Base-by-base conservation (phyloP, 2,797 vertebrate species). In the Pseudocheirus occidentalis region DNA sequence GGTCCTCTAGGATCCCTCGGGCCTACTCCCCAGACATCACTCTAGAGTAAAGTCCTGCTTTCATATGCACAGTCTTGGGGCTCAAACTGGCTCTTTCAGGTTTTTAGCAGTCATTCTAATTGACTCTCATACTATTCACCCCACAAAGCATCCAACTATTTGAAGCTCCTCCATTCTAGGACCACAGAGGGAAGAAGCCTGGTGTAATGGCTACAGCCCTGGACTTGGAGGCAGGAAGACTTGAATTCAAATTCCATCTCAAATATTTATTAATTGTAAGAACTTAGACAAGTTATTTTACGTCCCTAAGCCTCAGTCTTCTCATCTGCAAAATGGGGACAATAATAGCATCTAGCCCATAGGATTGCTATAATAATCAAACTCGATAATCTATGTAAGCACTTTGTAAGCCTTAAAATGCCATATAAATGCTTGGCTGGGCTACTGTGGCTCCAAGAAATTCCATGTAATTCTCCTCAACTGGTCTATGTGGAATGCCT, bases 401-500 rank as follows among this genome's bases (percentile, higher is more conserved):
- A 24, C 21, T 81, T 81, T 81, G n/a, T 40, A 81, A 81, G 40
- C n/a, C 2, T 81, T 24, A 81, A 81, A 46, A 46, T 40, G 66
- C 66, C n/a, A 81, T 24, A 24, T 81, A 81, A 34, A 81, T 46
- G 40, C 18, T 81, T 12, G 1, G 18, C 24, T 81, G 46, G 18
- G 18, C 2, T 31, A 81, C 40, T 40, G 9, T 46, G 66, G 21
- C 7, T 81, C 66, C 66, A 81, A 46, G 66, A 81, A 81, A 81
- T 81, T 81, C 66, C 66, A 46, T 46, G 10, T 2, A 24, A 46
- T 81, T 46, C 7, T n/a, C 18, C 7, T 46, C n/a, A 81, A 3
- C 21, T 40, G 54, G 91, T 55, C 14, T 3, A 0, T 31, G 18
- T 0, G 1, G 92, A 29, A 34, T 18, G 2, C 54, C 3, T 14